Conservation (phyloP, 35 echinoderm and acorn worm genomes). For the Anneissia japonica region DNA sequence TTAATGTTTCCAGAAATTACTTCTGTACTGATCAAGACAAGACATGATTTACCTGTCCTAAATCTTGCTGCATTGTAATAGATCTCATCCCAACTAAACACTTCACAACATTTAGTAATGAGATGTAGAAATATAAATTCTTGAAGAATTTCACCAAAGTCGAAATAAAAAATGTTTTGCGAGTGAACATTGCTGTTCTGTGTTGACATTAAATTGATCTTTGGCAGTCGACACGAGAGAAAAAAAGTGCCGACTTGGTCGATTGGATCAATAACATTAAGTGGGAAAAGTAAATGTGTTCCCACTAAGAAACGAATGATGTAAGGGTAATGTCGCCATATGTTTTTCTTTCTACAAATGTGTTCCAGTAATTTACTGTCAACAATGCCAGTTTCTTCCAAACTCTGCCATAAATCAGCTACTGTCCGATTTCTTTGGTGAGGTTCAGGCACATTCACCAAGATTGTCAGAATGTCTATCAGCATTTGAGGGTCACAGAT, state of each 20-base stretch:
- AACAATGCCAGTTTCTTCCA: background rate
- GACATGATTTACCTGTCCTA: too few relatives aligned
- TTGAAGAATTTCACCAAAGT: background rate
- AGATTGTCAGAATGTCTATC: background rate
- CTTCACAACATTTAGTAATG: too few relatives aligned
- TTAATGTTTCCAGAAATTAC: too few relatives aligned
- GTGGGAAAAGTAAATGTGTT: background rate
- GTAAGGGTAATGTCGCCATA: background rate
- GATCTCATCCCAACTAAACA: too few relatives aligned
- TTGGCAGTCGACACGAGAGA: background rate
- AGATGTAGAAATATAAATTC: background rate
- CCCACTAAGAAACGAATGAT: background rate
- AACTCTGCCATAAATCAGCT: background rate
- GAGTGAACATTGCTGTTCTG: background rate
- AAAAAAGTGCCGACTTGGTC: background rate
- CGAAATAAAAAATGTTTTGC: background rate
- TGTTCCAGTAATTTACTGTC: background rate
- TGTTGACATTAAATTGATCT: background rate
- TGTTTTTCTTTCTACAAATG: background rate
- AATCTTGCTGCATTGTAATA: too few relatives aligned
- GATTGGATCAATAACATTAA: background rate
- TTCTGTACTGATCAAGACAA: too few relatives aligned
- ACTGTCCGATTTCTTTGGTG: background rate
- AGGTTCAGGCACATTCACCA: background rate
- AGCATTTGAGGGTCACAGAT: background rate